Conservation (phyloP, 2,888 invertebrate genomes). For the Chrysolina americana region DNA sequence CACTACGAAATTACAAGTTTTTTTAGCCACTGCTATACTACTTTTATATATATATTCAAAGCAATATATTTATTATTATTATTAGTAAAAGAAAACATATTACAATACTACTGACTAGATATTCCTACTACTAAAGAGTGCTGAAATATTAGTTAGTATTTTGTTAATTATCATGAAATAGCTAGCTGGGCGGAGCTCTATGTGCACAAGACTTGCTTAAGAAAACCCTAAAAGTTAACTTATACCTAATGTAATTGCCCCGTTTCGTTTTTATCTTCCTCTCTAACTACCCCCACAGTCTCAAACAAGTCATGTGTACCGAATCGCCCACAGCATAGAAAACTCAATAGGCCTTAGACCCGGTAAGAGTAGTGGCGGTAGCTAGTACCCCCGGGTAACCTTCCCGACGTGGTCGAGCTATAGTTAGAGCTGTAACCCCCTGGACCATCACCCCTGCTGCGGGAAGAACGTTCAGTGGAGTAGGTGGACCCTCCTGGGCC, state of each 20-base stretch:
- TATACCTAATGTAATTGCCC: background rate
- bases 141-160: background rate
- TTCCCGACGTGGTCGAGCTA: slow-evolving; percentile 83
- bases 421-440: slow-evolving; percentile 85
- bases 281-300: no score
- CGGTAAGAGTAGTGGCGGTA: slow-evolving; percentile 92
- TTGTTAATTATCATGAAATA: background rate
- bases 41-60: slow-evolving; percentile 5
- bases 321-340: background rate
- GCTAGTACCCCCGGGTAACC: slow-evolving; percentile 85
- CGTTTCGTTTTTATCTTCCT: no score
- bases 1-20: no score
- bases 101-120: slow-evolving; percentile 1
- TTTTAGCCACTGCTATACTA: background rate
- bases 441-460: slow-evolving; percentile 80
- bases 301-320: no score
- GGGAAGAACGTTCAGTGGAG: slow-evolving; percentile 80
- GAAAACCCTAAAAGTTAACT: background rate
- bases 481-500: slow-evolving; percentile 82
- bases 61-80: background rate
- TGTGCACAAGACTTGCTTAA: background rate
- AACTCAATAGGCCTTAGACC: slow-evolving; percentile 74
- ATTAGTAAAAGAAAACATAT: background rate
- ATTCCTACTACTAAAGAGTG: background rate
- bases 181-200: background rate